Conservation (phyloP, 2,113 vertebrate species). For the Phycodurus eques region DNA sequence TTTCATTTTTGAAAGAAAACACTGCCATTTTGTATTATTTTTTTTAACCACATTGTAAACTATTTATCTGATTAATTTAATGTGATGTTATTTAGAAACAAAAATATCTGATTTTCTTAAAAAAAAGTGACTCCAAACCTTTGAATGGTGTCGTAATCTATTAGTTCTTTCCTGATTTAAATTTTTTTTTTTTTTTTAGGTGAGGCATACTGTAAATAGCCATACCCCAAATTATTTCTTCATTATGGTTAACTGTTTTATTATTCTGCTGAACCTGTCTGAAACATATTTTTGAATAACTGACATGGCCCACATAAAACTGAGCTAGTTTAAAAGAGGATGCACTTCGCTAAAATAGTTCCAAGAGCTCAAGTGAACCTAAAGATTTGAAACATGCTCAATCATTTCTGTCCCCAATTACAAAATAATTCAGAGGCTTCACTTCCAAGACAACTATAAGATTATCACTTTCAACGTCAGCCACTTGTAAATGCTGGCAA, state of each 20-base stretch:
- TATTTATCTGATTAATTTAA: too few relatives aligned
- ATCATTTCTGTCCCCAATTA: constrained; percentile 13
- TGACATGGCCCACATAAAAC: neutral
- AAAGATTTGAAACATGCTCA: constrained; percentile 28
- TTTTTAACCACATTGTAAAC: too few relatives aligned
- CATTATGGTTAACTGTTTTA: neutral
- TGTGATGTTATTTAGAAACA: too few relatives aligned
- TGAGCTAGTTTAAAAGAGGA: neutral
- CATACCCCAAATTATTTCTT: neutral
- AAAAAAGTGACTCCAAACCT: too few relatives aligned
- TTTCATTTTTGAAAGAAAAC: too few relatives aligned
- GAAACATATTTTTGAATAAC: neutral
- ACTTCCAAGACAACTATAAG: constrained; percentile 23
- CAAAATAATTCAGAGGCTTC: constrained; percentile 51
- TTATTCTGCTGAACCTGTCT: neutral
- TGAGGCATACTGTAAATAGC: too few relatives aligned
- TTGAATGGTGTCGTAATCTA: too few relatives aligned
- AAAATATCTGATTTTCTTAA: too few relatives aligned
- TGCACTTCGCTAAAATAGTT: neutral
- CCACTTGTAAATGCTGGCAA: constrained; percentile 24
- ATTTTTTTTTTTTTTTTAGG: too few relatives aligned
- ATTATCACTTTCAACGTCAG: constrained; percentile 22
- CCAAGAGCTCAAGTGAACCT: neutral
- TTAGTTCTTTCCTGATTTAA: too few relatives aligned
- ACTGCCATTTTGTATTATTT: too few relatives aligned